phyloP scores from a whole-genome alignment of 2,797 vertebrate species.

The Sebastes hubbsi region DNA sequence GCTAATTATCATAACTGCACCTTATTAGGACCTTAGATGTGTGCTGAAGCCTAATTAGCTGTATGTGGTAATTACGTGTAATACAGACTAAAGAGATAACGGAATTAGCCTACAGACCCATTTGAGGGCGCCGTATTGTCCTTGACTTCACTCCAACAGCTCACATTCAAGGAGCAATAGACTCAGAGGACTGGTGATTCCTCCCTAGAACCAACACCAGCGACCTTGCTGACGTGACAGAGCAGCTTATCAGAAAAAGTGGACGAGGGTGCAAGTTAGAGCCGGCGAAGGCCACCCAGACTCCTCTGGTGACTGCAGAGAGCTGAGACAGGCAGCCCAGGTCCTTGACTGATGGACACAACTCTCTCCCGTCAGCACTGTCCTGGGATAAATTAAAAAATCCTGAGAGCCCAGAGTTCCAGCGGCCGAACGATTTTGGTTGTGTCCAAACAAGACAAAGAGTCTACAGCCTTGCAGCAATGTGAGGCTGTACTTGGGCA shows the following conservation, averaged over 20 bases:
- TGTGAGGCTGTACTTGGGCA: background rate
- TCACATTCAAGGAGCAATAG: conserved; percentile 34
- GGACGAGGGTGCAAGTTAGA: conserved; percentile 55
- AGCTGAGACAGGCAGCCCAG: conserved; percentile 34
- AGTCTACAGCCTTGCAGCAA: background rate
- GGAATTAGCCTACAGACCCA: conserved; percentile 36
- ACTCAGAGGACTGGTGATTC: conserved; percentile 34
- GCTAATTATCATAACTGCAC: conserved; percentile 71
- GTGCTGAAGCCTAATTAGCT: conserved; percentile 67
- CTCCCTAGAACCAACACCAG: conserved; percentile 39
- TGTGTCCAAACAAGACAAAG: background rate
- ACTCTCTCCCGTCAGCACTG: conserved; percentile 5
- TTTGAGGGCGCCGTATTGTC: conserved; percentile 50
- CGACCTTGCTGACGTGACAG: conserved; percentile 67
- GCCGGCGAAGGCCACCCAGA: conserved; percentile 54
- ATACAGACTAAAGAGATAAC: conserved; percentile 58
- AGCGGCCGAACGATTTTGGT: background rate
- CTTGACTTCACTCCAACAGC: conserved; percentile 56
- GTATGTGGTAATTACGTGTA: conserved; percentile 66
- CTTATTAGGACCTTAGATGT: conserved; percentile 66
- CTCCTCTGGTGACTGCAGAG: conserved; percentile 32
- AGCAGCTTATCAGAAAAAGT: conserved; percentile 60
- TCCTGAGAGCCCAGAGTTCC: background rate
- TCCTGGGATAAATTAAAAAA: background rate
- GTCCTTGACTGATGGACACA: conserved; percentile 40